Evolutionary conservation across 2,797 vertebrate species (phyloP).

Genomic region (Tokudaia tokunoshimensis): DNA sequence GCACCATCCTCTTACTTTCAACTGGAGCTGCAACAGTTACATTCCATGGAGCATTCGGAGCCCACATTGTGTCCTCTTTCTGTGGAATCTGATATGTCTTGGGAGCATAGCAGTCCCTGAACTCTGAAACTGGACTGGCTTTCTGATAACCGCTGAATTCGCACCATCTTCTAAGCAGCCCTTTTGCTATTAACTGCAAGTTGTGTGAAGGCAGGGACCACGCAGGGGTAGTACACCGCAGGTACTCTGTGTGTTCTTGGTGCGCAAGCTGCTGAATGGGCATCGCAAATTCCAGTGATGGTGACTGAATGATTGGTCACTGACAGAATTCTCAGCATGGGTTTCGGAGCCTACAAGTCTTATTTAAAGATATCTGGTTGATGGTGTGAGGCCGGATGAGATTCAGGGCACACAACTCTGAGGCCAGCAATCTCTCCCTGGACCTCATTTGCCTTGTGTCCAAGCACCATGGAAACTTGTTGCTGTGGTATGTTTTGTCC

Average conservation of each 20-base stretch:
- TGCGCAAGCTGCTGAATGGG: background rate
- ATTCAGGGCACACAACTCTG: background rate
- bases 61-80: background rate
- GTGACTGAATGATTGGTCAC: background rate
- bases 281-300: background rate
- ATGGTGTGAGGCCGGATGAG: background rate
- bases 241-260: background rate
- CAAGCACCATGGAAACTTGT: slow-evolving; percentile 81
- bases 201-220: background rate
- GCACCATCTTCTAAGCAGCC: background rate
- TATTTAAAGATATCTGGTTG: background rate
- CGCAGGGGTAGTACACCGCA: background rate
- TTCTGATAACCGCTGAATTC: background rate
- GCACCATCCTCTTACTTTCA: background rate
- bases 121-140: background rate
- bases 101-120: background rate
- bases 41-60: background rate
- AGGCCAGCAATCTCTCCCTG: slow-evolving; percentile 43
- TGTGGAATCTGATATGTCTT: background rate
- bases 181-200: background rate
- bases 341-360: background rate
- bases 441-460: slow-evolving; percentile 58
- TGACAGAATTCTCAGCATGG: background rate
- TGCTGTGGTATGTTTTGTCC: slow-evolving; percentile 71
- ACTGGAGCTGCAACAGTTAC: background rate